phyloP scores from a whole-genome alignment of 2,113 vertebrate genomes.

The Nothoprocta pentlandii region DNA sequence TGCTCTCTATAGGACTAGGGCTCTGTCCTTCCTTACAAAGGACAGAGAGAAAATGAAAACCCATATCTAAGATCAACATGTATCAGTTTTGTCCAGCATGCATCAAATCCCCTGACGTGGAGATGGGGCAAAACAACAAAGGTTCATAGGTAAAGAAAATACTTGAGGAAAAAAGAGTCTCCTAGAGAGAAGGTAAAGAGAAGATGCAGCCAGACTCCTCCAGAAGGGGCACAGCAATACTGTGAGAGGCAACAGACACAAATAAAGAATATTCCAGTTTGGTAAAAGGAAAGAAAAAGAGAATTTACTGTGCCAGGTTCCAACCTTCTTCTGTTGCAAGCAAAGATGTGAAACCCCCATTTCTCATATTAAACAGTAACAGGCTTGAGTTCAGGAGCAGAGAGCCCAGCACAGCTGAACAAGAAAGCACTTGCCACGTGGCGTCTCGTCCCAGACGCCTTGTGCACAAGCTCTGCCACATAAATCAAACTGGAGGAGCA shows the following conservation, averaged over 20 bases:
- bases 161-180: background rate
- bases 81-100: background rate
- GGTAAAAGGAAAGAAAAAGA: fast-evolving
- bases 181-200: background rate
- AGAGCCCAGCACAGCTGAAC: background rate
- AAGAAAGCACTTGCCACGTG: background rate
- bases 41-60: background rate
- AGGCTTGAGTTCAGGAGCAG: background rate
- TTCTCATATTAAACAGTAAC: background rate
- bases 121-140: background rate
- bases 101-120: background rate
- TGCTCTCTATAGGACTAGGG: background rate
- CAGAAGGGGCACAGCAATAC: background rate
- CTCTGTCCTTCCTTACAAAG: background rate
- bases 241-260: background rate
- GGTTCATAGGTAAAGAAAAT: background rate
- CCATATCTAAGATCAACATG: background rate
- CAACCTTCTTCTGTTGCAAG: background rate
- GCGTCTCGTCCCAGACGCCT: background rate
- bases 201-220: background rate
- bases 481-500: background rate
- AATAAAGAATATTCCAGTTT: background rate
- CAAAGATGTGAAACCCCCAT: background rate
- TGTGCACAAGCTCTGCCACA: background rate
- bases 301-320: background rate